A percentile compares a stretch with the other conserved stretches of the same genome.
Conservation (phyloP, 2,888 invertebrate genomes). For the Octonoba sinensis region DNA sequence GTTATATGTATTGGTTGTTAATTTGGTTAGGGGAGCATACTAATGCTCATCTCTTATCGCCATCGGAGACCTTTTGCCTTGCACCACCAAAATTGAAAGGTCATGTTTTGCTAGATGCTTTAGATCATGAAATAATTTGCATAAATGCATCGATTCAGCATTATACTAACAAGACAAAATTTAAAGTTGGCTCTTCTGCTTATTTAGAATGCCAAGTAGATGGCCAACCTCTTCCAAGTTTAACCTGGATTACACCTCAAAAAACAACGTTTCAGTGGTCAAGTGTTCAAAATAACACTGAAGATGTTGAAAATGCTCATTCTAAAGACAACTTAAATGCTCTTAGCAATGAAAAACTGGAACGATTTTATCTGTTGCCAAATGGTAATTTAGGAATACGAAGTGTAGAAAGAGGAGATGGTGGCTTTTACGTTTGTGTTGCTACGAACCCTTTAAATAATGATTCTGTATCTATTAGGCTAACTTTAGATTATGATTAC, state of each 20-base stretch:
- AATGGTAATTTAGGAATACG: slow-evolving; percentile 57
- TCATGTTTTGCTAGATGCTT: slow-evolving; percentile 65
- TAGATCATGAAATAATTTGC: slow-evolving; percentile 78
- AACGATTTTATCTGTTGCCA: slow-evolving; percentile 57
- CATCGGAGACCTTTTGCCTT: slow-evolving; percentile 59
- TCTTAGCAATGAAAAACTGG: neutral
- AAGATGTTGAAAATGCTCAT: neutral
- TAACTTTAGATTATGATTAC: slow-evolving; percentile 88
- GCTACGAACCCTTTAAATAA: slow-evolving; percentile 88
- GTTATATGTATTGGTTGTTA: slow-evolving; percentile 77
- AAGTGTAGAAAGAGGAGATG: slow-evolving; percentile 55
- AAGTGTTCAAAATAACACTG: slow-evolving; percentile 23
- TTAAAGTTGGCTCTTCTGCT: slow-evolving; percentile 75
- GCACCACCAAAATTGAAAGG: slow-evolving; percentile 35
- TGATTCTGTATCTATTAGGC: slow-evolving; percentile 80
- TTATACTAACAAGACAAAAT: slow-evolving; percentile 57
- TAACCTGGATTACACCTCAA: slow-evolving; percentile 82
- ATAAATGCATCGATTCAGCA: slow-evolving; percentile 75
- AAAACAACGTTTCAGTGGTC: slow-evolving; percentile 77
- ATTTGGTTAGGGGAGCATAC: slow-evolving; percentile 73
- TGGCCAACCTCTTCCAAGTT: slow-evolving; percentile 97
- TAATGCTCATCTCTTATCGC: slow-evolving; percentile 60
- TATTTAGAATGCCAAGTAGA: slow-evolving; percentile 91
- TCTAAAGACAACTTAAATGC: neutral
- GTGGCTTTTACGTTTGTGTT: slow-evolving; percentile 80